A percentile compares a stretch with the other conserved stretches of the same genome.
These are phyloP conservation scores for Timandra comae DNA, from an alignment of 2,888 invertebrate genomes.

Conservation along the genomic window DNA sequence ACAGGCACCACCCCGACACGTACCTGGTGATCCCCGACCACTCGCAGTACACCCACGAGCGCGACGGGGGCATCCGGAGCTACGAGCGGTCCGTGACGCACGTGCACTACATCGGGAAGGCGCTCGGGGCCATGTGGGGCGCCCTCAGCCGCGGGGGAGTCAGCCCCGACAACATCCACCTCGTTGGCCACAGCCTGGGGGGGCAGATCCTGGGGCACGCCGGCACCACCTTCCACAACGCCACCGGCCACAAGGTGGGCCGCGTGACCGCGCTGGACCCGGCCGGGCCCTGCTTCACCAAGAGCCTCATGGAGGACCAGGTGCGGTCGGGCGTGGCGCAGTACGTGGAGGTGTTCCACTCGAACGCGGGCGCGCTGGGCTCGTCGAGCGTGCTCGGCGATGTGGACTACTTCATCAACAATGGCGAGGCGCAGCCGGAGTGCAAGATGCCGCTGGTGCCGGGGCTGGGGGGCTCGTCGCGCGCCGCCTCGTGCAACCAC, in stretches of 20 bases:
- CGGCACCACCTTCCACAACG: slow-evolving; percentile 43
- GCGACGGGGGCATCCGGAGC: slow-evolving; percentile 46
- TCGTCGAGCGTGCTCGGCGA: slow-evolving; percentile 70
- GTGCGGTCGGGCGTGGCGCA: slow-evolving; percentile 73
- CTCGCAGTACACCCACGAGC: slow-evolving; percentile 56
- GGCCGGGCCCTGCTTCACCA: slow-evolving; percentile 64
- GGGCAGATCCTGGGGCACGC: slow-evolving; percentile 56
- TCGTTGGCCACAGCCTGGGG: slow-evolving; percentile 63
- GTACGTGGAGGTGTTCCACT: slow-evolving; percentile 79
- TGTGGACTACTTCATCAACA: slow-evolving; percentile 78
- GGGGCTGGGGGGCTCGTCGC: slow-evolving; percentile 49
- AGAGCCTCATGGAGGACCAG: slow-evolving; percentile 55
- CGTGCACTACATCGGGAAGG: slow-evolving; percentile 58
- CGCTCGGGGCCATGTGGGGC: slow-evolving; percentile 46
- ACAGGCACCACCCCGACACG: slow-evolving; percentile 48
- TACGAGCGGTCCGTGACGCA: slow-evolving; percentile 60
- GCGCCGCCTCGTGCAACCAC: slow-evolving; percentile 61
- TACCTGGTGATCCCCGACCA: slow-evolving; percentile 66
- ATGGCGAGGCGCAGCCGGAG: slow-evolving; percentile 74
- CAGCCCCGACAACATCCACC: slow-evolving; percentile 49
- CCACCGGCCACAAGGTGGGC: slow-evolving; percentile 43
- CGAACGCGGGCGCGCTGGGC: slow-evolving; percentile 74
- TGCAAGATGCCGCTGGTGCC: slow-evolving; percentile 60
- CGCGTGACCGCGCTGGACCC: slow-evolving; percentile 63
- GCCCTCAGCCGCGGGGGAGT: slow-evolving; percentile 42